phyloP scores from a whole-genome alignment of 2,888 invertebrate genomes.

The Pyrrhopygopsis socrates region DNA sequence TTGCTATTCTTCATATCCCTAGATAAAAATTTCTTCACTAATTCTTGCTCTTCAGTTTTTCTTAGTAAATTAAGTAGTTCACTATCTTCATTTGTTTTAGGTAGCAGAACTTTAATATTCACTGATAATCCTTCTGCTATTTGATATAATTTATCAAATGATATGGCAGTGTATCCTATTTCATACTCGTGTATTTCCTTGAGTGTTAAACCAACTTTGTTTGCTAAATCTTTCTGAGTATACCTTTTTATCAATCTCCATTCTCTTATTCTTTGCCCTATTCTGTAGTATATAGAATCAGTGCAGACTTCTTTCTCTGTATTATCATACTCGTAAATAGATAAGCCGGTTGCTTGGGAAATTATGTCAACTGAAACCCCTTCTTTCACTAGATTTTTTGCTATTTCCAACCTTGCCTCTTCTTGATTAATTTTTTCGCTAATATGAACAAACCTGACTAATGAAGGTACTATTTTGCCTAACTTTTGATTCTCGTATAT shows the following conservation, averaged over 20 bases:
- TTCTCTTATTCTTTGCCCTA: no score
- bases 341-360: constrained; percentile 39
- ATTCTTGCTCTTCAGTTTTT: not conserved
- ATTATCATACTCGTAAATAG: constrained; percentile 47
- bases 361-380: constrained; percentile 37
- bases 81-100: constrained; percentile 22
- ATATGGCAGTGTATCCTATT: constrained; percentile 34
- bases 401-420: constrained; percentile 40
- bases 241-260: constrained; percentile 1
- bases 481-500: constrained; percentile 45
- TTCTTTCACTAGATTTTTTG: constrained; percentile 48
- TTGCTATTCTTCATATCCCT: constrained; percentile 29
- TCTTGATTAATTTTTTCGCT: constrained; percentile 48
- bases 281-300: no score
- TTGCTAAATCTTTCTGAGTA: no score
- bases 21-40: constrained; percentile 19
- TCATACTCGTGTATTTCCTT: constrained; percentile 49
- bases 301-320: constrained; percentile 35
- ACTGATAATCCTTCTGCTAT: not conserved
- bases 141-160: constrained; percentile 13
- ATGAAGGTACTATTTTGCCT: constrained; percentile 39
- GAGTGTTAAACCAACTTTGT: constrained; percentile 41
- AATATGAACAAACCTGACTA: constrained; percentile 48
- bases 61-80: not conserved
- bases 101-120: not conserved